Conservation (phyloP, 2,797 vertebrate genomes). For the Hyperoplus immaculatus region DNA sequence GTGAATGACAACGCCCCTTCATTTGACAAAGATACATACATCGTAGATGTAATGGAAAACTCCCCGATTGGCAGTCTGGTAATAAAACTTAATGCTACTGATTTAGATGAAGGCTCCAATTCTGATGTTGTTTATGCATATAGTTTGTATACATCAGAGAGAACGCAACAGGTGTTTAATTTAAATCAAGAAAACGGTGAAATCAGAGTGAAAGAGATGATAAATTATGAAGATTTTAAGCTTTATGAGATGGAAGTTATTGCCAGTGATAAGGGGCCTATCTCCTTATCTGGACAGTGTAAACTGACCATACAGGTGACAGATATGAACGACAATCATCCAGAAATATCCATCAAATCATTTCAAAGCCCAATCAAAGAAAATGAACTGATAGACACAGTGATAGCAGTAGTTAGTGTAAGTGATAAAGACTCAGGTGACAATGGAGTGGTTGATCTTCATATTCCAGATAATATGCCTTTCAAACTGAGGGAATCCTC, state of each 20-base stretch:
- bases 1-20: constrained; percentile 84
- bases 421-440: constrained; percentile 81
- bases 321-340: constrained; percentile 85
- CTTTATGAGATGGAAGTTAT: constrained; percentile 85
- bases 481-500: constrained; percentile 80
- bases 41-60: constrained; percentile 79
- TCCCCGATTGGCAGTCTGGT: constrained; percentile 79
- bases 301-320: constrained; percentile 75
- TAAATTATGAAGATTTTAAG: constrained; percentile 87
- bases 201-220: constrained; percentile 82
- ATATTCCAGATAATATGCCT: constrained; percentile 70
- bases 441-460: constrained; percentile 78
- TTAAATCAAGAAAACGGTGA: constrained; percentile 82
- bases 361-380: constrained; percentile 77
- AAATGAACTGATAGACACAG: constrained; percentile 70
- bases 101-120: constrained; percentile 78
- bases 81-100: constrained; percentile 82
- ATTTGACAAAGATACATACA: constrained; percentile 79
- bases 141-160: constrained; percentile 81
- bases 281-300: constrained; percentile 75
- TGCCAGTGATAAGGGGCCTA: constrained; percentile 80
- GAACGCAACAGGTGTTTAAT: constrained; percentile 73
- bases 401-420: constrained; percentile 84
- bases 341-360: constrained; percentile 80
- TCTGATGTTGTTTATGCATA: constrained; percentile 71